A percentile compares a stretch with the other conserved stretches of the same genome.
Conservation (phyloP, 2,113 vertebrate genomes). For the Beaufortia kweichowensis region DNA sequence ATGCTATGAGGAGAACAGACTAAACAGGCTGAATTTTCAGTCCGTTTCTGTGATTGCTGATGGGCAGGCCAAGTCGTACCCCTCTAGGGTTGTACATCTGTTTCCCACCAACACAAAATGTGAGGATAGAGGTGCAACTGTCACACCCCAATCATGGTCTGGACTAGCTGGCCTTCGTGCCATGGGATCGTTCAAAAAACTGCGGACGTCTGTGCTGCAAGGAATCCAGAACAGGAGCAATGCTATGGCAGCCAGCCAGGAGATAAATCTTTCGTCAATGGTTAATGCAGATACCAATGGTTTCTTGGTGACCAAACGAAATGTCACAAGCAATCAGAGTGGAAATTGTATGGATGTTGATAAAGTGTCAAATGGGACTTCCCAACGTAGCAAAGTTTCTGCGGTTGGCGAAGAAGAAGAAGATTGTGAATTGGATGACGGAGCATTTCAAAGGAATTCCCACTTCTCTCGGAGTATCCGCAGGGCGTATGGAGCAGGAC, state of each 20-base stretch:
- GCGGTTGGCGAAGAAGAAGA: conserved; percentile 69
- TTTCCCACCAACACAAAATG: conserved; percentile 81
- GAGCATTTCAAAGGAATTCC: conserved; percentile 80
- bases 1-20: conserved; percentile 63
- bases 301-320: conserved; percentile 43
- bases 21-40: conserved; percentile 68
- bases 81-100: conserved; percentile 83
- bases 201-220: conserved; percentile 89
- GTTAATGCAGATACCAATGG: conserved; percentile 54
- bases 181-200: conserved; percentile 92
- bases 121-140: conserved; percentile 64
- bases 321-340: conserved; percentile 43
- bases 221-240: conserved; percentile 84
- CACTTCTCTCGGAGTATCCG: conserved; percentile 88
- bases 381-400: conserved; percentile 53
- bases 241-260: conserved; percentile 45
- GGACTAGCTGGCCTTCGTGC: conserved; percentile 85
- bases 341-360: conserved; percentile 63
- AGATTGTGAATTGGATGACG: conserved; percentile 74
- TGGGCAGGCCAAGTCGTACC: conserved; percentile 73
- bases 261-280: conserved; percentile 49
- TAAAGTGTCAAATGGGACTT: conserved; percentile 67
- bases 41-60: conserved; percentile 64
- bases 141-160: conserved; percentile 77
- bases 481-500: conserved; percentile 86